These are phyloP conservation scores for Cyprinella venusta DNA, from an alignment of 2,797 vertebrate genomes.

Conservation along the genomic window DNA sequence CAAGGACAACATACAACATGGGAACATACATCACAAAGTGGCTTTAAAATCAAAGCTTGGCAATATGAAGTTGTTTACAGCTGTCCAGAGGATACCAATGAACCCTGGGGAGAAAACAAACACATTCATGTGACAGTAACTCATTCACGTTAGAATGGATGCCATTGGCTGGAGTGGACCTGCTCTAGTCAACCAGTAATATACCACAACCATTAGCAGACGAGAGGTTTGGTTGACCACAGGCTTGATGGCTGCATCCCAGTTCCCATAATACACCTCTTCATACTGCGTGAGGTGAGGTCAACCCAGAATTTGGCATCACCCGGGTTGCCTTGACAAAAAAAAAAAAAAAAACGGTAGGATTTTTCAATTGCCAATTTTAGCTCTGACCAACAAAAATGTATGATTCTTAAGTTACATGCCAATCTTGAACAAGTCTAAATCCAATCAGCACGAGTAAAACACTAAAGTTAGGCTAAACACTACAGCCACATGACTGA, in stretches of 20 bases:
- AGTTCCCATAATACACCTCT: neutral
- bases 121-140: conserved; percentile 23
- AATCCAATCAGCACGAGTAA: neutral
- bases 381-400: neutral
- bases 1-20: conserved; percentile 15
- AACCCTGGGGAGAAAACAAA: conserved; percentile 22
- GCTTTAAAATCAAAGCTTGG: conserved; percentile 50
- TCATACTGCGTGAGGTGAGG: neutral
- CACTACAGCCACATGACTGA: neutral
- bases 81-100: conserved; percentile 10
- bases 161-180: conserved; percentile 10
- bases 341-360: neutral
- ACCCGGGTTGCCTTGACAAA: neutral
- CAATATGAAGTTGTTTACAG: conserved; percentile 24
- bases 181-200: neutral
- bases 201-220: neutral
- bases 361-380: no score
- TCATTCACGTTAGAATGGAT: conserved; percentile 20
- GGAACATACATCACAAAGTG: neutral
- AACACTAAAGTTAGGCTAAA: neutral
- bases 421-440: neutral
- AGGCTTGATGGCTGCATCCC: neutral
- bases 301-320: neutral
- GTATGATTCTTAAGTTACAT: neutral
- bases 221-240: conserved; percentile 23